Evolutionary conservation across 2,888 invertebrate genomes (phyloP).

Genomic region (Nomada flava): DNA sequence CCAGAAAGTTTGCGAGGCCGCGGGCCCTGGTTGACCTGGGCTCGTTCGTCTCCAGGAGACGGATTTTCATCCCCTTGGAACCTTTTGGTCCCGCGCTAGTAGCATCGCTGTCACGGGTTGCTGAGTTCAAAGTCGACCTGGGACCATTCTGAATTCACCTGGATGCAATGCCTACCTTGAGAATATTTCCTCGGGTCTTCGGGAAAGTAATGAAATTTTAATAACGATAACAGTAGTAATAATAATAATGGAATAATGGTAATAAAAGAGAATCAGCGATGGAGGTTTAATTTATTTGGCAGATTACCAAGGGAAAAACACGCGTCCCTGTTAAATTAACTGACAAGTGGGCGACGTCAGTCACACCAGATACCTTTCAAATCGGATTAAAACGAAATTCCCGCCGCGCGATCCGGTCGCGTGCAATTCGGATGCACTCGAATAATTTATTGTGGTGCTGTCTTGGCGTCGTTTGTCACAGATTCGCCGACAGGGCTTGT

Average conservation of each 20-base stretch:
- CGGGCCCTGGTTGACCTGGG: constrained; percentile 74
- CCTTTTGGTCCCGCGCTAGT: constrained; percentile 23
- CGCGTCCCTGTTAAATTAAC: constrained; percentile 30
- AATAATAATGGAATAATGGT: background rate
- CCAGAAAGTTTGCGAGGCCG: constrained; percentile 65
- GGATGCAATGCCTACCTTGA: no score
- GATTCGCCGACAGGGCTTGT: background rate
- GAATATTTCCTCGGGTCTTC: no score
- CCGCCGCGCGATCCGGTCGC: constrained; percentile 16
- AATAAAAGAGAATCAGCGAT: background rate
- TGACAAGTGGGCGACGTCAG: constrained; percentile 43
- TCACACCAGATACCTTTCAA: constrained; percentile 38
- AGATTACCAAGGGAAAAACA: constrained; percentile 5
- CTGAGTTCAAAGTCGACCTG: constrained; percentile 4
- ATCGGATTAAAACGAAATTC: constrained; percentile 52
- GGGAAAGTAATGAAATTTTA: background rate
- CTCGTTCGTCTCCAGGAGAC: constrained; percentile 58
- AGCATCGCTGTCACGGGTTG: background rate
- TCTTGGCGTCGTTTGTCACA: background rate
- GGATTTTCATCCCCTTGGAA: constrained; percentile 59
- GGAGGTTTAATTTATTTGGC: background rate
- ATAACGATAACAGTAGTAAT: background rate
- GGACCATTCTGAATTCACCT: background rate
- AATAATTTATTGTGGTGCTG: constrained; percentile 21
- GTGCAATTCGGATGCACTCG: constrained; percentile 9